Evolutionary conservation across 2,113 vertebrate species (phyloP).

Genomic region (Loxodonta africana): DNA sequence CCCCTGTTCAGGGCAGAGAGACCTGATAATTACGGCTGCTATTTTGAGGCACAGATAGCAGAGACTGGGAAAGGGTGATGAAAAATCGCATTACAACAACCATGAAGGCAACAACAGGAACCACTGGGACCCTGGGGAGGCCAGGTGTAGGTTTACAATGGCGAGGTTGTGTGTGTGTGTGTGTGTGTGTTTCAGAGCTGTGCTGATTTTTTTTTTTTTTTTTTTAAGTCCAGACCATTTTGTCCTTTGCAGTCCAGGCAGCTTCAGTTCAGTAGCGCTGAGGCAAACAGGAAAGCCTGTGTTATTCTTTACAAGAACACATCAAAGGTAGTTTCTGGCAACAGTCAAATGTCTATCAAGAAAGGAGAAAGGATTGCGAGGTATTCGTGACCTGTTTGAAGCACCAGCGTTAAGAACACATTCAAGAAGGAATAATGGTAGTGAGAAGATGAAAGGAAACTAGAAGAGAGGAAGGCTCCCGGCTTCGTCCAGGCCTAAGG

Average conservation of each 20-base stretch:
- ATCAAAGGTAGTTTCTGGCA: slow-evolving; percentile 83
- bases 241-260: slow-evolving; percentile 52
- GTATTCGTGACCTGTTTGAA: slow-evolving; percentile 83
- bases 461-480: background rate
- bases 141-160: background rate
- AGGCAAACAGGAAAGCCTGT: slow-evolving; percentile 83
- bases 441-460: slow-evolving; percentile 73
- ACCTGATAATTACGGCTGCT: slow-evolving; percentile 66
- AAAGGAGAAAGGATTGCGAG: slow-evolving; percentile 81
- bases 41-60: slow-evolving; percentile 67
- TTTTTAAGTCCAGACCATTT: slow-evolving; percentile 26
- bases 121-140: background rate
- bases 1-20: background rate
- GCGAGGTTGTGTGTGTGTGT: background rate
- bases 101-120: background rate
- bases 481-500: background rate
- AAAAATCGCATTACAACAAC: slow-evolving; percentile 52
- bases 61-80: background rate
- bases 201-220: background rate
- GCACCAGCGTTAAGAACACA: slow-evolving; percentile 77
- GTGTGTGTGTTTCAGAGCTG: background rate
- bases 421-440: slow-evolving; percentile 77
- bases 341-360: slow-evolving; percentile 78
- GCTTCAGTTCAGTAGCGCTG: slow-evolving; percentile 59
- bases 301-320: slow-evolving; percentile 78